These are phyloP conservation scores for Terebella lapidaria DNA, from an alignment of 2,888 invertebrate species.

Conservation along the genomic window DNA sequence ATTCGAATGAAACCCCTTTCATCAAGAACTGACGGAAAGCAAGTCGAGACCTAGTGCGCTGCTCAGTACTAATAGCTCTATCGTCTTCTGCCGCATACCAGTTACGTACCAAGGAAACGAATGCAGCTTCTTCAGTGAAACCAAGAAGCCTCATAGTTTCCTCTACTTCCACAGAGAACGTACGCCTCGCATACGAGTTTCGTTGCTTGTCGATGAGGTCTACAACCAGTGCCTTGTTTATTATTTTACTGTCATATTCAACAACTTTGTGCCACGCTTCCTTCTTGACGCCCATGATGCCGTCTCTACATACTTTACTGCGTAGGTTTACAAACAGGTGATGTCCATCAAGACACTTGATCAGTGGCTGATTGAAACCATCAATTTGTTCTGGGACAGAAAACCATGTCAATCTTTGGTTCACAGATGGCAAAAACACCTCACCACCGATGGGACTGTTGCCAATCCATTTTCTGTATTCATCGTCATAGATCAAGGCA, in stretches of 20 bases:
- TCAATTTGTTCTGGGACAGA: background rate
- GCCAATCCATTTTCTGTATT: too few relatives aligned
- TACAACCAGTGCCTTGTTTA: background rate
- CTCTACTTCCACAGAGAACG: background rate
- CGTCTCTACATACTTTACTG: background rate
- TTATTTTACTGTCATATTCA: background rate
- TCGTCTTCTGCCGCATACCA: constrained; percentile 20
- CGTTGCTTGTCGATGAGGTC: constrained; percentile 1
- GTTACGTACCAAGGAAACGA: constrained; percentile 7
- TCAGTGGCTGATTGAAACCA: background rate
- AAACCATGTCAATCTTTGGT: too few relatives aligned
- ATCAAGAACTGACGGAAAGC: constrained; percentile 4
- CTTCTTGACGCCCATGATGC: background rate
- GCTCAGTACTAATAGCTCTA: constrained; percentile 9
- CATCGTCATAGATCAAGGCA: too few relatives aligned
- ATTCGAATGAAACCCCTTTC: background rate
- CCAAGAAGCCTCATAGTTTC: background rate
- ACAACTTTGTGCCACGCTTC: constrained; percentile 1
- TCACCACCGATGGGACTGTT: too few relatives aligned
- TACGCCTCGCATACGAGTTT: background rate
- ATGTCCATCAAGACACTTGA: background rate
- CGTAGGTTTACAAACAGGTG: background rate
- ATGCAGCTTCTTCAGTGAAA: constrained; percentile 9
- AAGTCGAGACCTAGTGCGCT: constrained; percentile 4
- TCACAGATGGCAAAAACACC: too few relatives aligned